Base-by-base conservation (phyloP, 2,888 invertebrate species). In the Lumbricus terrestris region DNA sequence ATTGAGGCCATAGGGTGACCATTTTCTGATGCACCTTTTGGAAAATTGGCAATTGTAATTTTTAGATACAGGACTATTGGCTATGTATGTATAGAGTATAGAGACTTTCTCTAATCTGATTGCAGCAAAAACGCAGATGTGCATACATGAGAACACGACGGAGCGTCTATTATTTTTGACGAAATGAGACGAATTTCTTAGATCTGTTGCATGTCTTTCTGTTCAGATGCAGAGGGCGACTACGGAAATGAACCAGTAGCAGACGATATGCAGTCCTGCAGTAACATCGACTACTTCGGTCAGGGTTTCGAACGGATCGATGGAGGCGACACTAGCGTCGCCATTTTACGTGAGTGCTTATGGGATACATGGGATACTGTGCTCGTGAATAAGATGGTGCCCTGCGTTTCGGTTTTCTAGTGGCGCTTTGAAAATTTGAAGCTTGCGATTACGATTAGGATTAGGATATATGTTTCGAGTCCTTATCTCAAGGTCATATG, bases 301-400 rank as follows among this genome's bases (percentile, higher is more conserved):
- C 40, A 88, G 34, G 42, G 42, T 18, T 88, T 88, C 88, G 88
- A 88, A n/a, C n/a, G 88, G 35, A 42, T 88, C 11, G 47, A 88
- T 54, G 83, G 90, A 40, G 90, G 88, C 23, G 89, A 69, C 34
- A 89, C 89, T 29, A 89, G 89, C 33, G 37, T 89, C 42, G 89
- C 54, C 82, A 89, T 54, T 34, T 34, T 89, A 82, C 47, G 69
- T 89, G 18, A 85, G 85, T 85, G 0, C 23, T n/a, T 11, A 8
- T 29, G 4, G 20, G 47, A 47, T 47, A 23, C 47, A 5, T 47
- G 1, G n/a, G n/a, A n/a, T n/a, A n/a, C n/a, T n/a, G n/a, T n/a
- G n/a, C n/a, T n/a, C n/a, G n/a, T n/a, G n/a, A n/a, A n/a, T n/a
- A n/a, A n/a, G n/a, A n/a, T n/a, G n/a, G n/a, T n/a, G n/a, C n/a